Conservation (phyloP, 2,797 vertebrate genomes). For the Rhinogobio ventralis region DNA sequence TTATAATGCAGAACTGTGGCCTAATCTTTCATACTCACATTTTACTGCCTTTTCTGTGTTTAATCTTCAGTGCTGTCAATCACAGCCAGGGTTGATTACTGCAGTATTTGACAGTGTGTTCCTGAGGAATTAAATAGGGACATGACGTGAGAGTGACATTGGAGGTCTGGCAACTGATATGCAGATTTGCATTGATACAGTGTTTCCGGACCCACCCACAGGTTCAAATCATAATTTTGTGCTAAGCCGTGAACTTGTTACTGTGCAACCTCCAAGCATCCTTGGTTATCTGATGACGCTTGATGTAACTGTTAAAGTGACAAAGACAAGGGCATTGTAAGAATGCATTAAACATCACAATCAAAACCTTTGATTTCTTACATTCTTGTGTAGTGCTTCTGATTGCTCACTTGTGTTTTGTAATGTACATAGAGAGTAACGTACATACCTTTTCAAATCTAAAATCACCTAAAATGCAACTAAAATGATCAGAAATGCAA, state of each 20-base stretch:
- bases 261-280: slow-evolving; percentile 74
- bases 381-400: neutral
- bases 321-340: slow-evolving; percentile 43
- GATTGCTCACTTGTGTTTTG: neutral
- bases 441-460: neutral
- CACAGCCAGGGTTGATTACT: slow-evolving; percentile 68
- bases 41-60: slow-evolving; percentile 63
- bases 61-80: slow-evolving; percentile 72
- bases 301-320: slow-evolving; percentile 73
- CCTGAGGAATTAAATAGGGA: slow-evolving; percentile 75
- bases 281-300: slow-evolving; percentile 74
- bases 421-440: neutral
- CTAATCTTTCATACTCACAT: slow-evolving; percentile 62
- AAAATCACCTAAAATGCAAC: neutral
- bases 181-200: slow-evolving; percentile 69
- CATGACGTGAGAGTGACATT: slow-evolving; percentile 79
- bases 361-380: slow-evolving; percentile 14
- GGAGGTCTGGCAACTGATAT: slow-evolving; percentile 72
- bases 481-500: neutral
- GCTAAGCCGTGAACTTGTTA: slow-evolving; percentile 70
- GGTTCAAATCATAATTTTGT: slow-evolving; percentile 75
- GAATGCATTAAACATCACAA: neutral
- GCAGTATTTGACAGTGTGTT: slow-evolving; percentile 73
- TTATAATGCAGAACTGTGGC: slow-evolving; percentile 56
- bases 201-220: slow-evolving; percentile 69